phyloP scores from a whole-genome alignment of 1,140 invertebrate species.

The Diploscapter pachys region DNA sequence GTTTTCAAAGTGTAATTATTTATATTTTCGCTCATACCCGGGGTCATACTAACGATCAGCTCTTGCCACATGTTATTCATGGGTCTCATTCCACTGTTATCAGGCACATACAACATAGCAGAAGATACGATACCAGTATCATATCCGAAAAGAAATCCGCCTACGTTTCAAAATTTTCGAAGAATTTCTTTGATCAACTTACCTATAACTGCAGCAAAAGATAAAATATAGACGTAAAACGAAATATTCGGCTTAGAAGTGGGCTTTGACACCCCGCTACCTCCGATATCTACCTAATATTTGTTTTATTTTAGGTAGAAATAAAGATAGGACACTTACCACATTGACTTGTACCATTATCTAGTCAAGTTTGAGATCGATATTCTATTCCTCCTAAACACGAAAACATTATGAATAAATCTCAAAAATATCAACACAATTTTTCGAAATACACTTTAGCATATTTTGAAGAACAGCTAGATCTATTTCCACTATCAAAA shows the following conservation, averaged over 20 bases:
- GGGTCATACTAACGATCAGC: conserved; percentile 48
- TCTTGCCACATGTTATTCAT: conserved; percentile 40
- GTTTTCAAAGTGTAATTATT: neutral
- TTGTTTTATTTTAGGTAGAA: neutral
- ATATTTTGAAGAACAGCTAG: no score
- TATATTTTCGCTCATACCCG: conserved; percentile 27
- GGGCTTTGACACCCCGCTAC: conserved; percentile 27
- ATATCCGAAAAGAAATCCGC: conserved; percentile 71
- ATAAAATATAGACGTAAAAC: conserved; percentile 62
- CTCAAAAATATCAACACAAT: no score
- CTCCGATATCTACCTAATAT: conserved; percentile 17
- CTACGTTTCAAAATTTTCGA: conserved; percentile 54
- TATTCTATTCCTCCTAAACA: no score
- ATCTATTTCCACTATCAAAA: no score
- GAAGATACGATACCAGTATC: conserved; percentile 70
- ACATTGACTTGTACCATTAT: conserved; percentile 17
- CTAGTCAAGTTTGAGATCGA: no score
- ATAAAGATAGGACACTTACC: conserved; percentile 1
- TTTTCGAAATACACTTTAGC: no score
- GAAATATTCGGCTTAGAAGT: conserved; percentile 42
- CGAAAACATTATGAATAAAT: no score
- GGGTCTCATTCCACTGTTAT: conserved; percentile 37
- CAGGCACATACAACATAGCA: conserved; percentile 66
- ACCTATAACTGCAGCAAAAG: conserved; percentile 61
- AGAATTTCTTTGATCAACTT: neutral